Evolutionary conservation across 2,888 invertebrate genomes (phyloP), one percentile per base, ranked within the genome.

Genomic region (Pterostichus madidus): DNA sequence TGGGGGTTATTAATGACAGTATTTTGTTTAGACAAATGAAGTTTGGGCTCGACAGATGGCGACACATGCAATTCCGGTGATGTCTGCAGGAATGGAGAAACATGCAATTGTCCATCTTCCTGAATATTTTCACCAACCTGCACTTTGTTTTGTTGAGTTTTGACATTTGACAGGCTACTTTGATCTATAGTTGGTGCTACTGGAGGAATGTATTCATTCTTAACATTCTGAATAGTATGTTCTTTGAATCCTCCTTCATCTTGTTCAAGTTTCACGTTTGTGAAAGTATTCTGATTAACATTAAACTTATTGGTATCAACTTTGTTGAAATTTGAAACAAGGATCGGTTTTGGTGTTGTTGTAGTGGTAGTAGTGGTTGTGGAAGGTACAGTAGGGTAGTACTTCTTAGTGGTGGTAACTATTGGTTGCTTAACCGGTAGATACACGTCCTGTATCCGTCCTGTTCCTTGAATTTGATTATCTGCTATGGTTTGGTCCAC

Each of bases 371-470:
- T 68, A 6, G 44, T 15, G 8, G 39, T 68, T 15, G 68, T n/a
- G 4, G 39, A 5, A 11, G 78, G 32, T 61, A 17, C 11, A 5
- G 80, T 59, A 4, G 75, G 7, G 31, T 35, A 35, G 44, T 52
- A 49, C 2, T 2, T 10, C 49, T n/a, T 49, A n/a, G 52, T 13
- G 0, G 52, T 52, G 10, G 68, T 44, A 31, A 79, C 3, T 71
- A 46, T 52, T 3, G 82, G 83, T n/a, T 59, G 24, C 46, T 75
- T 75, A 49, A 49, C 49, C 10, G 79, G 79, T 13, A 79, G 49
- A 64, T 79, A 78, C 3, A 61, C 11, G n/a, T 64, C 46, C 1
- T 13, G 49, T 17, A 49, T n/a, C 2, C 17, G 31, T 2, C 46
- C 44, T 4, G 80, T 52, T 11, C 56, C 81, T 56, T 81, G 59